Evolutionary conservation across 2,888 invertebrate genomes (phyloP).

Genomic region (Chaitophorus viminalis): DNA sequence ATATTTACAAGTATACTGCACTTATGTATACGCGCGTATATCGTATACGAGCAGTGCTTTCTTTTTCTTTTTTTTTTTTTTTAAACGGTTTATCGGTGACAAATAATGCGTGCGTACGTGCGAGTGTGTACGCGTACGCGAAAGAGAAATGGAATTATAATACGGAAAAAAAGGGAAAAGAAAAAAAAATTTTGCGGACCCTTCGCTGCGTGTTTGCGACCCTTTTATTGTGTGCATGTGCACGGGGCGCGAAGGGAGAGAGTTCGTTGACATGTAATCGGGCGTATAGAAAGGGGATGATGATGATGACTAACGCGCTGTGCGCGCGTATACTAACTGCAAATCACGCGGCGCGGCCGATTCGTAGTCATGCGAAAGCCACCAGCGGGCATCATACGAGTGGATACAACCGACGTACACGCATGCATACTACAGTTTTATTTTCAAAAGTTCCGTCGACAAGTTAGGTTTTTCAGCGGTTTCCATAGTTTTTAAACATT

Average conservation of each 20-base stretch:
- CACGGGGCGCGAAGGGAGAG: constrained; percentile 19
- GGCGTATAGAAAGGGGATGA: constrained; percentile 22
- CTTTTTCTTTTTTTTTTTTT: constrained; percentile 29
- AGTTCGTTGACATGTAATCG: constrained; percentile 54
- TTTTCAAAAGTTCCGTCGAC: background rate
- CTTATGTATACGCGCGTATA: background rate
- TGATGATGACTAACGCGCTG: constrained; percentile 41
- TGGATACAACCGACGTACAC: background rate
- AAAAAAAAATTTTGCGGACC: constrained; percentile 45
- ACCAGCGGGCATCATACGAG: too few relatives aligned
- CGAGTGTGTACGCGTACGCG: background rate
- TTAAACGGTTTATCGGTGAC: constrained; percentile 26
- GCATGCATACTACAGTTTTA: background rate
- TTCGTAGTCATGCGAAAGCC: background rate
- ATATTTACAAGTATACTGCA: too few relatives aligned
- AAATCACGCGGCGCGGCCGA: background rate
- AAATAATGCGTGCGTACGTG: background rate
- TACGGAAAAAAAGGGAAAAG: background rate
- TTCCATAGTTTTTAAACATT: too few relatives aligned
- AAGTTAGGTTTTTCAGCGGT: too few relatives aligned
- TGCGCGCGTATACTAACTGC: background rate
- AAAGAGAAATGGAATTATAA: constrained; percentile 10
- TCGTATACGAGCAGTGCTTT: background rate
- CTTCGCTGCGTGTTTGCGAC: constrained; percentile 33
- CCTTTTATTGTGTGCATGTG: constrained; percentile 30